These are phyloP conservation scores for Marasmarcha lunaedactyla DNA, from an alignment of 2,888 invertebrate species.

Conservation along the genomic window DNA sequence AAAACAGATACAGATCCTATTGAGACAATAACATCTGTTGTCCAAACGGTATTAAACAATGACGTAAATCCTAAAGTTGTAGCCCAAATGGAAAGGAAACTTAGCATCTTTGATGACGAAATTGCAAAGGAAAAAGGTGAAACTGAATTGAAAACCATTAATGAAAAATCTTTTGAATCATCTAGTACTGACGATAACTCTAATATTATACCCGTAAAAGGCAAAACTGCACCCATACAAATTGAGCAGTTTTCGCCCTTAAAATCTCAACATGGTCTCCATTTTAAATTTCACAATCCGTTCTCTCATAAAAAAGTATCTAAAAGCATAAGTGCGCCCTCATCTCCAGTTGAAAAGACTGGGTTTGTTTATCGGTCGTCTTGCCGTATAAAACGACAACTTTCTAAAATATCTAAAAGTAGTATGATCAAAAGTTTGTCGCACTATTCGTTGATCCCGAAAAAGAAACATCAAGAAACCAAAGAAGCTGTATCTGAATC, in stretches of 20 bases:
- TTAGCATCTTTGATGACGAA: conserved; percentile 26
- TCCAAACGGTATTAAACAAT: conserved; percentile 61
- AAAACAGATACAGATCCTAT: conserved; percentile 54
- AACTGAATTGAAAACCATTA: background rate
- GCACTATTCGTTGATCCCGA: conserved; percentile 49
- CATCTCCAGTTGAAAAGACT: conserved; percentile 52
- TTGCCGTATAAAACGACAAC: conserved; percentile 43
- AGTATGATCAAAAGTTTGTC: conserved; percentile 61
- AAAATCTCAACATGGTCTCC: conserved; percentile 31
- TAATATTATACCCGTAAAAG: background rate
- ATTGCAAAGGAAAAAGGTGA: conserved; percentile 10
- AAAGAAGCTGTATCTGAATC: conserved; percentile 44
- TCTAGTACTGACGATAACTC: conserved; percentile 4
- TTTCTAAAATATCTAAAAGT: conserved; percentile 51
- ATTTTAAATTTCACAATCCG: conserved; percentile 52
- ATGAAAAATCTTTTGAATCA: conserved; percentile 5
- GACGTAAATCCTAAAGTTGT: conserved; percentile 34
- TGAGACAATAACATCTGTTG: conserved; percentile 71
- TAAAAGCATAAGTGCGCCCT: conserved; percentile 54
- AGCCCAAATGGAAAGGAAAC: conserved; percentile 45
- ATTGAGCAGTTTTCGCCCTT: conserved; percentile 26
- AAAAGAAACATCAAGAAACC: conserved; percentile 38
- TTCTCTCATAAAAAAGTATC: conserved; percentile 47
- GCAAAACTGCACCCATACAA: background rate
- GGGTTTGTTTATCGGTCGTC: conserved; percentile 58